Conservation (phyloP, 2,113 vertebrate species). For the Rhinopomastus cyanomelas region DNA sequence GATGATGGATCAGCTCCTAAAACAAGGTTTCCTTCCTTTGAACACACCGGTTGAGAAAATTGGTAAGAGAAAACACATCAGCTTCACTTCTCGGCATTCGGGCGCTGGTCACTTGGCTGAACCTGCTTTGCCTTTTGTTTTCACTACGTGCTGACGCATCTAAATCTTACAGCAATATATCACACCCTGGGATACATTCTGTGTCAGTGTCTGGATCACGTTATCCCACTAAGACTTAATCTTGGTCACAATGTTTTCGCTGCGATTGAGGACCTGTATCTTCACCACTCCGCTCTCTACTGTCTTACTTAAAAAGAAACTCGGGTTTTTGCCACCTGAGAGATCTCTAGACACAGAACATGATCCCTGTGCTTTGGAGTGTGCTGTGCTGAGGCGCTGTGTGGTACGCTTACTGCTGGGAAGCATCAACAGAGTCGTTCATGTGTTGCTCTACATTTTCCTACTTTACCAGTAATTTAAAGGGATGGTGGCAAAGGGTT, state of each 20-base stretch:
- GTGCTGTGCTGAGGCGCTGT: background rate
- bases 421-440: background rate
- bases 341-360: background rate
- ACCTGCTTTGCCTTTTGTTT: background rate
- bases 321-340: background rate
- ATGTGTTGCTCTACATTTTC: background rate
- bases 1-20: constrained; percentile 93
- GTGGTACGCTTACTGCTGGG: background rate
- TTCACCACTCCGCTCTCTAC: background rate
- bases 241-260: background rate
- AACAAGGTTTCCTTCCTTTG: constrained; percentile 94
- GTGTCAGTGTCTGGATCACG: background rate
- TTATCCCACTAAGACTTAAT: background rate
- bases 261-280: background rate
- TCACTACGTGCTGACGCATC: background rate
- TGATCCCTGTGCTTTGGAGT: background rate
- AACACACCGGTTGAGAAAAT: constrained; percentile 94
- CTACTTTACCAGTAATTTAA: background rate
- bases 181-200: background rate
- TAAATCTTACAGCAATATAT: background rate
- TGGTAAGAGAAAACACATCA: constrained; percentile 62
- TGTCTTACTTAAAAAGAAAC: background rate
- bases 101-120: background rate
- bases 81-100: background rate
- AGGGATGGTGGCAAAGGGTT: background rate